Percentiles rank a stretch among this genome's conserved stretches.
Evolutionary conservation across 2,113 vertebrate species (phyloP).

Genomic region (Calidris pugnax): DNA sequence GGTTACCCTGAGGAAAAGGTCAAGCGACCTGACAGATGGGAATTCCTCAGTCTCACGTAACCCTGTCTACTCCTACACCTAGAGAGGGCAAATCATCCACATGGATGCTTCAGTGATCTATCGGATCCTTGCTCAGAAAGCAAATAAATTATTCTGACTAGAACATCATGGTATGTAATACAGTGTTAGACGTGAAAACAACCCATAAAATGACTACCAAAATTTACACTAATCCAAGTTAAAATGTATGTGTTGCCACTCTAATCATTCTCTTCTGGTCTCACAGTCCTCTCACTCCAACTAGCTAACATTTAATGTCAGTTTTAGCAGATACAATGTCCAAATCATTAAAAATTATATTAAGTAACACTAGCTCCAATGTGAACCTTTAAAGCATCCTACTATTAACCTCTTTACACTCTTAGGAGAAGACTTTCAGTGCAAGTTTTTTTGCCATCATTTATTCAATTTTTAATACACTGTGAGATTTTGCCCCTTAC

Average conservation of each 20-base stretch:
- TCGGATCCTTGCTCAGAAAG: neutral
- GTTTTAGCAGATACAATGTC: neutral
- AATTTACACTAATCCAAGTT: neutral
- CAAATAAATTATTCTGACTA: neutral
- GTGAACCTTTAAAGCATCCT: neutral
- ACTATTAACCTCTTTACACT: neutral
- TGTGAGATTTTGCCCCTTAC: neutral
- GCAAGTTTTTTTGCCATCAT: neutral
- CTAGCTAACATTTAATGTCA: neutral
- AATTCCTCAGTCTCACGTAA: neutral
- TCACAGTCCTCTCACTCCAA: neutral
- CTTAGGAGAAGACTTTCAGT: neutral
- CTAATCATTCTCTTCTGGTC: neutral
- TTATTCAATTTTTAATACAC: neutral
- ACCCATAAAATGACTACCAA: neutral
- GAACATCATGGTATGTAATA: neutral
- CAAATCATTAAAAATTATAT: neutral
- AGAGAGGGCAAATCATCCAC: neutral
- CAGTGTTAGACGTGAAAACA: neutral
- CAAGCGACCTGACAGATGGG: neutral
- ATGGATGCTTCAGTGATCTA: neutral
- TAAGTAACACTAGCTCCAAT: neutral
- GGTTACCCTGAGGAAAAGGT: neutral
- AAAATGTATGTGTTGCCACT: neutral
- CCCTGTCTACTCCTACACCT: neutral